Base-by-base conservation (phyloP, 2,113 vertebrate species). In the Sebastes fasciatus region DNA sequence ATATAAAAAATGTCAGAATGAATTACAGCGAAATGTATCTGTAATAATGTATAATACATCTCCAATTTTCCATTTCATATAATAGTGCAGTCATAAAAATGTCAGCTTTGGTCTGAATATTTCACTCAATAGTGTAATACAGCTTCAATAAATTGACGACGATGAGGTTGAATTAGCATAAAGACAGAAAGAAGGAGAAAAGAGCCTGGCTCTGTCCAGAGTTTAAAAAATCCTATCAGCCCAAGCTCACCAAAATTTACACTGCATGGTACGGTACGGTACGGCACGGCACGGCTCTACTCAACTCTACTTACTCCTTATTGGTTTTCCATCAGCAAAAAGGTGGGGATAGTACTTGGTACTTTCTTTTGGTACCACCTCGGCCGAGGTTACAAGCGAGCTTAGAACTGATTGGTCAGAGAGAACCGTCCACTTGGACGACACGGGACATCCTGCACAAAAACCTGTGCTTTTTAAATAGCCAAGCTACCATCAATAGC, bases 21-120 rank as follows among this genome's bases (percentile, higher is more conserved):
- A 70, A 77, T 61, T n/a, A 74, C 19, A 66, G 40, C 4, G 3
- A 57, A 76, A 69, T 55, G 7, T 69, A 21, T 42, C 23, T 13
- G 8, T 76, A 67, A 68, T 79, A 85, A 60, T 16, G 68, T 2
- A 23, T 6, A 64, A 17, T 43, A 45, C 60, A 57, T 64, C 12
- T 49, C 3, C 13, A 16, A 1, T 72, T 76, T 78, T 55, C 45
- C 51, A 69, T 58, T 79, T 48, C 11, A 51, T n/a, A 23, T 16
- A 77, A 84, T 34, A 19, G 46, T 10, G 2, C 40, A 69, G 62
- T 54, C 62, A 77, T 69, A 69, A 40, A 79, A 89, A 83, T 51
- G 57, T 69, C 65, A 46, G 40, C 13, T 82, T 65, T 77, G 45
- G 13, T 73, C 21, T 23, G 63, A 77, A 51, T 77, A 80, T 74